Conservation (phyloP, 2,113 vertebrate genomes). For the Cynopterus brachyotis region DNA sequence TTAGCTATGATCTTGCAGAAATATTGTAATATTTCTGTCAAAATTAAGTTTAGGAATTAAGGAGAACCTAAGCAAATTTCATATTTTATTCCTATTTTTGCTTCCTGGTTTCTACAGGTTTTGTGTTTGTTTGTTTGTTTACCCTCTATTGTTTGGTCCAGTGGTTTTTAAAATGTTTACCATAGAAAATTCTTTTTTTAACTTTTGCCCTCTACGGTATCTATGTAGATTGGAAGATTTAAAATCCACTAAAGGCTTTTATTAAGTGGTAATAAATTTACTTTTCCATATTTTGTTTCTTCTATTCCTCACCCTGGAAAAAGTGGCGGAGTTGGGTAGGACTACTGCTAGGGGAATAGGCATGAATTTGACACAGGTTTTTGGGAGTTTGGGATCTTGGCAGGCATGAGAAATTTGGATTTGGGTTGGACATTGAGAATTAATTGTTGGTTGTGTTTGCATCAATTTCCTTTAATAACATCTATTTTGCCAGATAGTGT, state of each 20-base stretch:
- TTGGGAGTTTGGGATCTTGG: neutral
- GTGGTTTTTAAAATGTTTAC: neutral
- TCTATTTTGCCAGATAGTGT: neutral
- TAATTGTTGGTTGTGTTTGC: neutral
- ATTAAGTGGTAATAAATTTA: neutral
- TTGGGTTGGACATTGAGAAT: neutral
- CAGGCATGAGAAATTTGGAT: neutral
- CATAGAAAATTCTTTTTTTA: neutral
- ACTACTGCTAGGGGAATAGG: neutral
- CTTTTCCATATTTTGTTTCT: neutral
- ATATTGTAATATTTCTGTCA: neutral
- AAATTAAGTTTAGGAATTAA: neutral
- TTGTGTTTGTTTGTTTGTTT: neutral
- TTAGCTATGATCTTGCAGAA: neutral
- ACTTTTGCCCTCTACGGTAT: neutral
- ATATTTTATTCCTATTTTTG: neutral
- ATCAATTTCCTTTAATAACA: neutral
- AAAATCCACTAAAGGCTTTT: neutral
- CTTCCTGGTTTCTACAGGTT: neutral
- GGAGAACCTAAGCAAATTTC: neutral
- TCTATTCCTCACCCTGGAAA: neutral
- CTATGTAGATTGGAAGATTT: neutral
- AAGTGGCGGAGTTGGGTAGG: neutral
- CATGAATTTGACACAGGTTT: neutral
- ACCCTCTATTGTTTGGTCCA: neutral